These are phyloP conservation scores for Cryptus viduatorius DNA, from an alignment of 2,888 invertebrate genomes.

Conservation along the genomic window DNA sequence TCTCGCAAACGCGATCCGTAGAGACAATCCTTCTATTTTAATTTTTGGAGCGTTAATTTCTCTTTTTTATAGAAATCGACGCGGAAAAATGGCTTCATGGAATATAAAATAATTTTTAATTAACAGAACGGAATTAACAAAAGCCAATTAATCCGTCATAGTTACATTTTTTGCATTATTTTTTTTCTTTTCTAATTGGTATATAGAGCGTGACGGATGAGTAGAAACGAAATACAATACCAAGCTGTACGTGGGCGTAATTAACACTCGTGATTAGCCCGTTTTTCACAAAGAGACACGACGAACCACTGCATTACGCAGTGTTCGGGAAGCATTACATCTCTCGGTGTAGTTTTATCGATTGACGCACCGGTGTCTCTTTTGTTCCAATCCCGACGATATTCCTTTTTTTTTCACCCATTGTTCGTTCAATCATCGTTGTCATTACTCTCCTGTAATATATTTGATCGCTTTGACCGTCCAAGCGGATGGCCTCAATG, in stretches of 20 bases:
- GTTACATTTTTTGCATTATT: neutral
- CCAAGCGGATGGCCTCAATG: neutral
- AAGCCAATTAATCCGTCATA: neutral
- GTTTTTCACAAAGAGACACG: neutral
- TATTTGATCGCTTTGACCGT: neutral
- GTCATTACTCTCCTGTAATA: constrained; percentile 1
- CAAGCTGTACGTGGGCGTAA: neutral
- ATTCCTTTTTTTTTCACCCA: neutral
- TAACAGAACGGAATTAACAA: neutral
- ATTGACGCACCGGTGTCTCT: neutral
- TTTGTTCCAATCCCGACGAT: neutral
- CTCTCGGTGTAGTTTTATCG: neutral
- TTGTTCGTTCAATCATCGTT: constrained; percentile 6
- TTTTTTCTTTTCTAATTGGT: neutral
- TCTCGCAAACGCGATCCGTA: no score
- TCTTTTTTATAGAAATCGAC: neutral
- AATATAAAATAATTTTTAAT: neutral
- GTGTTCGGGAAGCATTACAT: neutral
- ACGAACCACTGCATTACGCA: neutral
- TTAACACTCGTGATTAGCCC: neutral
- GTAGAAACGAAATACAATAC: neutral
- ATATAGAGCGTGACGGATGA: neutral
- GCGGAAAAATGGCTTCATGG: neutral
- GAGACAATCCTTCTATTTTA: neutral
- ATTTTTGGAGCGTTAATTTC: neutral